phyloP scores from a whole-genome alignment of 2,888 invertebrate species.

The Lumbricus terrestris region DNA sequence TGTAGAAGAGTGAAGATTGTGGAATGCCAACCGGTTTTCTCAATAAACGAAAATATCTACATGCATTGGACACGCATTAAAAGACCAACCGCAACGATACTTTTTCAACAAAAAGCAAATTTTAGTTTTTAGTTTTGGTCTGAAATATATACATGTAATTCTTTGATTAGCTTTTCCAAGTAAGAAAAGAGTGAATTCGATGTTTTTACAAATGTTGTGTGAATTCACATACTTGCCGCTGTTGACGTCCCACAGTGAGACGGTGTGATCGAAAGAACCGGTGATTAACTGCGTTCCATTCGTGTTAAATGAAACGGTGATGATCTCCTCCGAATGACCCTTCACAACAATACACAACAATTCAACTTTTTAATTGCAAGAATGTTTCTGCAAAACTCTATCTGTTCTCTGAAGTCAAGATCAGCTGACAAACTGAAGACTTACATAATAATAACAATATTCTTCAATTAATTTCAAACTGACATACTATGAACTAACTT shows the following conservation, averaged over 20 bases:
- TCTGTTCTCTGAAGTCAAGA: neutral
- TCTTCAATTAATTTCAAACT: no score
- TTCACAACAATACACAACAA: conserved; percentile 35
- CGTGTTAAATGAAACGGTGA: conserved; percentile 71
- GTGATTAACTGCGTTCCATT: conserved; percentile 73
- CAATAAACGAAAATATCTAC: no score
- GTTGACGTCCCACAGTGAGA: conserved; percentile 74
- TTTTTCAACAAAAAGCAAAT: no score
- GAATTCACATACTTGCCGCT: conserved; percentile 55
- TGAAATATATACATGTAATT: no score
- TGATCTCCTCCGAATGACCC: conserved; percentile 76
- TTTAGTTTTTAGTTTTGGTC: no score
- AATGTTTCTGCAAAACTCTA: neutral
- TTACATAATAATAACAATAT: no score
- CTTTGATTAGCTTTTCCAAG: neutral
- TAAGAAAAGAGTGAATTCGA: neutral
- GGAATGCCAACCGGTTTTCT: no score
- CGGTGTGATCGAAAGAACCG: conserved; percentile 77
- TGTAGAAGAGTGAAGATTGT: no score
- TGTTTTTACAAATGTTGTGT: no score
- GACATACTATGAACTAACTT: no score
- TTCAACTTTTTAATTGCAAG: neutral
- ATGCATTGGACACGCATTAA: no score
- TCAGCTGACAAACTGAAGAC: neutral
- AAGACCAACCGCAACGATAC: no score